phyloP scores from a whole-genome alignment of 1,140 invertebrate genomes.

The Sitobion miscanthi region DNA sequence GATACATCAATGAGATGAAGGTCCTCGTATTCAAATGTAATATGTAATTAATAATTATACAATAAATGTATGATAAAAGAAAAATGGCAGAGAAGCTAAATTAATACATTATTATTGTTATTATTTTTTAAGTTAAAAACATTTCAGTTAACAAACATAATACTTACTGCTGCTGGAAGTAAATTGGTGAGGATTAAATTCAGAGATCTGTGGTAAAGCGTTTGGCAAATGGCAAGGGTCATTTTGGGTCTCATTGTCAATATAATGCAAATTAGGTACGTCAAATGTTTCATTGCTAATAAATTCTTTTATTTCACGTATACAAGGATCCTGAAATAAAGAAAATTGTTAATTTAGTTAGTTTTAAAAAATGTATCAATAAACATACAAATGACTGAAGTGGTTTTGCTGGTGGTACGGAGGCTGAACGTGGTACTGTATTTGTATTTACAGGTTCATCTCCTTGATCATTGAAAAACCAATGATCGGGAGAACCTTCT shows the following conservation, averaged over 20 bases:
- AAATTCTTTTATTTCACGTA: slow-evolving; percentile 48
- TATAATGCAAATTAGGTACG: slow-evolving; percentile 16
- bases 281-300: slow-evolving; percentile 48
- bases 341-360: not conserved
- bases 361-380: not conserved
- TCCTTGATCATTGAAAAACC: slow-evolving; percentile 62
- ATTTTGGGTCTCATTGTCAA: slow-evolving; percentile 52
- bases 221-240: slow-evolving; percentile 28
- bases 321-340: slow-evolving; percentile 39
- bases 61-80: not conserved
- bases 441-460: slow-evolving; percentile 57
- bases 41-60: not conserved
- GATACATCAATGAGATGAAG: not conserved
- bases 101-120: not conserved
- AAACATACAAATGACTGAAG: slow-evolving; percentile 50
- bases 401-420: slow-evolving; percentile 59
- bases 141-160: slow-evolving; percentile 26
- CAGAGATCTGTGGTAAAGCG: slow-evolving; percentile 65
- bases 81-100: not conserved
- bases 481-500: slow-evolving; percentile 59
- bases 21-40: not conserved
- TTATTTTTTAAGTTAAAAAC: not conserved
- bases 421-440: slow-evolving; percentile 58
- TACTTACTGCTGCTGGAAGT: slow-evolving; percentile 71
- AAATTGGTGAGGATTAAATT: slow-evolving; percentile 64